phyloP scores from a whole-genome alignment of 2,888 invertebrate genomes.

The Noctua janthina region DNA sequence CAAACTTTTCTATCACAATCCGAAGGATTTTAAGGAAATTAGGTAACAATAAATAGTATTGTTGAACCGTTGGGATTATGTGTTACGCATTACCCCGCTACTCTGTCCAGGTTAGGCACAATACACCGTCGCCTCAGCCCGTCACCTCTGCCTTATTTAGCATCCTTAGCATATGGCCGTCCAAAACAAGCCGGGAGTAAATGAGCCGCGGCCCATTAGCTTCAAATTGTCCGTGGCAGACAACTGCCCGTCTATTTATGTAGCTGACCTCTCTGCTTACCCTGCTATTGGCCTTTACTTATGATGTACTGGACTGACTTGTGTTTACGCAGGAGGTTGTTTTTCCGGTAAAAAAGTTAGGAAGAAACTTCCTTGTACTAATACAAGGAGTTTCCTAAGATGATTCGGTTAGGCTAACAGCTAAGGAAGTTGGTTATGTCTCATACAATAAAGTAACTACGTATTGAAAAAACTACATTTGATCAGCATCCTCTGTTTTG shows the following conservation, averaged over 20 bases:
- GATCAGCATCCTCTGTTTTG: neutral
- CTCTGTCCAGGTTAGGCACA: neutral
- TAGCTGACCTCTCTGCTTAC: constrained; percentile 66
- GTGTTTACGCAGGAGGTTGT: constrained; percentile 51
- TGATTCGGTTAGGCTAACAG: neutral
- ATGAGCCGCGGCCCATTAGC: constrained; percentile 82
- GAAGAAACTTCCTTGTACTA: constrained; percentile 22
- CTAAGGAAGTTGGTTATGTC: neutral
- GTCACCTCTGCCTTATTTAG: constrained; percentile 58
- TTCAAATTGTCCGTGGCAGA: constrained; percentile 81
- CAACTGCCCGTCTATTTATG: constrained; percentile 74
- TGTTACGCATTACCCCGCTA: too few relatives aligned
- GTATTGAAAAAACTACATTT: neutral
- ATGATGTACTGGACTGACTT: constrained; percentile 62
- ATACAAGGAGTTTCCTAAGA: neutral
- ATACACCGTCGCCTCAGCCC: neutral
- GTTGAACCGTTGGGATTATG: too few relatives aligned
- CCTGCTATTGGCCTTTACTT: constrained; percentile 60
- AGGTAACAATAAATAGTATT: too few relatives aligned
- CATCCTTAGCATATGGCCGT: constrained; percentile 59
- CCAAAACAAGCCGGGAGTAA: constrained; percentile 73
- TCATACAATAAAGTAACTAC: neutral
- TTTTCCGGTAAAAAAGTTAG: constrained; percentile 21
- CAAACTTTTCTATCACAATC: too few relatives aligned
- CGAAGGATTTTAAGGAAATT: too few relatives aligned